phyloP scores from a whole-genome alignment of 2,888 invertebrate genomes.

The Isoperla grammatica region DNA sequence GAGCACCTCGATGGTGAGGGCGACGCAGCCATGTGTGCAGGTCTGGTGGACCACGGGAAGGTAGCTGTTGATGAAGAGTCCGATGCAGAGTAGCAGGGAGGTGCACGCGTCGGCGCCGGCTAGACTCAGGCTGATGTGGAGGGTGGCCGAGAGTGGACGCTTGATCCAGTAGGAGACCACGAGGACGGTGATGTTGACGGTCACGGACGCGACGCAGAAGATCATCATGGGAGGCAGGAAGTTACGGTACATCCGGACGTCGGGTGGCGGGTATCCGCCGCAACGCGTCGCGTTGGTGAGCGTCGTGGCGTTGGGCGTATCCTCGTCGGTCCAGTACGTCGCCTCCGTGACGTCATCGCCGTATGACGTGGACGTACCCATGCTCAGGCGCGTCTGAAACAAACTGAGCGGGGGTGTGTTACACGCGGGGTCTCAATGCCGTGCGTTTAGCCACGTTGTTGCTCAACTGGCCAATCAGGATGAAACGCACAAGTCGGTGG shows the following conservation, averaged over 20 bases:
- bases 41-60: conserved; percentile 42
- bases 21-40: background rate
- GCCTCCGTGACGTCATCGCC: background rate
- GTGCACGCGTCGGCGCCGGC: conserved; percentile 55
- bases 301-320: background rate
- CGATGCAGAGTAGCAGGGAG: conserved; percentile 48
- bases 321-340: background rate
- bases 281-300: background rate
- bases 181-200: conserved; percentile 51
- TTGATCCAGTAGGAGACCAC: conserved; percentile 52
- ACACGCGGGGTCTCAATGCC: too few species aligned
- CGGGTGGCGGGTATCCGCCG: conserved; percentile 8
- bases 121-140: conserved; percentile 54
- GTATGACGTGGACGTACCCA: background rate
- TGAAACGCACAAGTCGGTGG: too few species aligned
- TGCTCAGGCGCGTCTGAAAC: too few species aligned
- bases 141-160: conserved; percentile 51
- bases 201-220: conserved; percentile 49
- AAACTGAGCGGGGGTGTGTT: too few species aligned
- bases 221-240: conserved; percentile 42
- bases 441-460: background rate
- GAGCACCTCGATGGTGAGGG: conserved; percentile 42
- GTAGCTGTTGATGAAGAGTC: conserved; percentile 51
- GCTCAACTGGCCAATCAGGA: too few species aligned
- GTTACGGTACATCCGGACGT: conserved; percentile 33